These are phyloP conservation scores for Tetrao urogallus DNA, from an alignment of 2,113 vertebrate genomes.

Conservation along the genomic window DNA sequence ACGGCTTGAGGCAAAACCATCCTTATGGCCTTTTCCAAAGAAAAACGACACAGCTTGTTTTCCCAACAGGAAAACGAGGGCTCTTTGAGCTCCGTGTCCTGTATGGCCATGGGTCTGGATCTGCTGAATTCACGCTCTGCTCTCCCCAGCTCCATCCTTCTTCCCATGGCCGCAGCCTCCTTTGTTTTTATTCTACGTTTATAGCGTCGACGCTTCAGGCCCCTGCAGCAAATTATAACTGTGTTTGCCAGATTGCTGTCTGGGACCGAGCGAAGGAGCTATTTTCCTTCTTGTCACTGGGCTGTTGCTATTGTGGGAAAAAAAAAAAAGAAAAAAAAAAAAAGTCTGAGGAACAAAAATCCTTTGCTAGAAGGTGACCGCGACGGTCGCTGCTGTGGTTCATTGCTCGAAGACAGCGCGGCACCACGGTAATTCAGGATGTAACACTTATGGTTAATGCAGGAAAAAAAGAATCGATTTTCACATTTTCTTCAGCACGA, in stretches of 20 bases:
- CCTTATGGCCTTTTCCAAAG: no score
- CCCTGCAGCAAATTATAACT: conserved; percentile 61
- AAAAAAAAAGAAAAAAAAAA: conserved; percentile 2
- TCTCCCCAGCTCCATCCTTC: not conserved
- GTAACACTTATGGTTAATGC: not conserved
- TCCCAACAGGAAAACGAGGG: not conserved
- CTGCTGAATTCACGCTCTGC: not conserved
- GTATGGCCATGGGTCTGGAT: not conserved
- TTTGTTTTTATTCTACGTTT: conserved; percentile 58
- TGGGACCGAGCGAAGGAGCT: conserved; percentile 20
- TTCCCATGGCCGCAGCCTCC: not conserved
- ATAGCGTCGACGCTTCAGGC: not conserved
- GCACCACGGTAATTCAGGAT: not conserved
- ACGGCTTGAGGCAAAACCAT: rapidly evolving
- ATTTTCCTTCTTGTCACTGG: conserved; percentile 37
- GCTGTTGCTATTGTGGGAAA: conserved; percentile 35
- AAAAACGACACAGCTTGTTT: not conserved
- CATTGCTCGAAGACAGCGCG: not conserved
- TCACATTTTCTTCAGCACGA: not conserved
- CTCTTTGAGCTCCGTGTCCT: rapidly evolving
- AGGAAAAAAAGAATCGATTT: not conserved
- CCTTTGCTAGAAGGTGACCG: conserved; percentile 6
- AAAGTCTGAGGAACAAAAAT: conserved; percentile 17
- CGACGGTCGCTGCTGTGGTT: conserved; percentile 8
- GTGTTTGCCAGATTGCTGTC: conserved; percentile 67